Evolutionary conservation across 2,888 invertebrate genomes (phyloP).

Genomic region (Agrotis exclamationis): DNA sequence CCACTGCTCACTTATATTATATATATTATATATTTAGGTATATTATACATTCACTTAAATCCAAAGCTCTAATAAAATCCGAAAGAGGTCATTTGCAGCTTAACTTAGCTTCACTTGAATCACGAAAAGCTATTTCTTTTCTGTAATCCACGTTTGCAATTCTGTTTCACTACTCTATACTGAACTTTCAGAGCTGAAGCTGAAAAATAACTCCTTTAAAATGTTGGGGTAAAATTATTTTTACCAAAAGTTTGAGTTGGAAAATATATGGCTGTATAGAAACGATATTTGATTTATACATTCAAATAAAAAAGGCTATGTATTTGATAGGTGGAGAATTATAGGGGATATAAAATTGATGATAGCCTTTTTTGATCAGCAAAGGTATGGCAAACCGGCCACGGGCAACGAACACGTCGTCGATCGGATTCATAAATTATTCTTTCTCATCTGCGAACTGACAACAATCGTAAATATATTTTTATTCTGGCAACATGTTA

Average conservation of each 20-base stretch:
- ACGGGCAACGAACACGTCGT: conserved; percentile 7
- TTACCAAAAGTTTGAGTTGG: background rate
- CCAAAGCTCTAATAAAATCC: conserved; percentile 43
- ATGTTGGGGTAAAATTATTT: conserved; percentile 7
- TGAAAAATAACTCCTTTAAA: conserved; percentile 4
- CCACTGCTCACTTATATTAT: no score
- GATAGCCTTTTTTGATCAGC: conserved; percentile 14
- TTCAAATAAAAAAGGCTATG: background rate
- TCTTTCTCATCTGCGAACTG: conserved; percentile 5
- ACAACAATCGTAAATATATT: background rate
- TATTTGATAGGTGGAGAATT: background rate
- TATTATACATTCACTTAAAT: conserved; percentile 12
- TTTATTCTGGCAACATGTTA: conserved; percentile 9
- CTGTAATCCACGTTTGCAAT: conserved; percentile 27
- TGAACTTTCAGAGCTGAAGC: conserved; percentile 17
- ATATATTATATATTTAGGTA: no score
- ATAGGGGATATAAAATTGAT: conserved; percentile 16
- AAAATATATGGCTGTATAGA: background rate
- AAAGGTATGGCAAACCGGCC: background rate
- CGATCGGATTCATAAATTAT: conserved; percentile 42
- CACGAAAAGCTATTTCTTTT: conserved; percentile 40
- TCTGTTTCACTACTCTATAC: conserved; percentile 16
- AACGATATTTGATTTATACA: background rate
- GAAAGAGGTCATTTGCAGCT: conserved; percentile 48
- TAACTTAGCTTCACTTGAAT: conserved; percentile 41